A percentile compares a stretch with the other conserved stretches of the same genome.
Evolutionary conservation across 2,113 vertebrate species (phyloP).

Genomic region (Pseudonaja textilis): DNA sequence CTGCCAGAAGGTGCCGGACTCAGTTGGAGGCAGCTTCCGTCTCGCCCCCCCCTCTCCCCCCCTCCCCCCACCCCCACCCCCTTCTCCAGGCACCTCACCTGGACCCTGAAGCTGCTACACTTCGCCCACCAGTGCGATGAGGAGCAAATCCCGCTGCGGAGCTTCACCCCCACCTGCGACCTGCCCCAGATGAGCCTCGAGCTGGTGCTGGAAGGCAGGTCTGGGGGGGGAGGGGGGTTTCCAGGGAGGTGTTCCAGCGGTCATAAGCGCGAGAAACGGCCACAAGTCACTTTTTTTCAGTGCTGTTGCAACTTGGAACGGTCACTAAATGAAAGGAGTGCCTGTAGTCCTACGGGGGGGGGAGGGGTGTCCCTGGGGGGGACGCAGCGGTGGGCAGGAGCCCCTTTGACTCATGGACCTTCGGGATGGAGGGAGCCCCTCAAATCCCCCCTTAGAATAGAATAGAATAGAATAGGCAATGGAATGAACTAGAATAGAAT

Average conservation of each 20-base stretch:
- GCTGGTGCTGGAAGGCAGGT: slow-evolving; percentile 85
- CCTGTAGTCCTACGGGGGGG: too few species aligned
- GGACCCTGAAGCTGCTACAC: slow-evolving; percentile 90
- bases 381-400: not conserved
- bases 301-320: not conserved
- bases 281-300: not conserved
- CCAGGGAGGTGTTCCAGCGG: not conserved
- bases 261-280: not conserved
- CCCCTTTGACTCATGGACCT: not conserved
- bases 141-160: slow-evolving; percentile 83
- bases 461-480: too few species aligned
- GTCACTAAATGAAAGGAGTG: not conserved
- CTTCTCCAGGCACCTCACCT: slow-evolving; percentile 84
- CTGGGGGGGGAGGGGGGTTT: slow-evolving; percentile 61
- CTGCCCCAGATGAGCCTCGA: slow-evolving; percentile 90
- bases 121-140: slow-evolving; percentile 80
- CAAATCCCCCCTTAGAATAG: not conserved
- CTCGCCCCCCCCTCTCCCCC: not conserved
- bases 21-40: not conserved
- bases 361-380: fast-evolving
- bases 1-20: not conserved
- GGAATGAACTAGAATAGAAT: too few species aligned
- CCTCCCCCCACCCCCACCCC: not conserved
- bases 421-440: not conserved
- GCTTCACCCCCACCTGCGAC: slow-evolving; percentile 83